Evolutionary conservation across 1,140 invertebrate genomes (phyloP).

Genomic region (Latrodectus geometricus): DNA sequence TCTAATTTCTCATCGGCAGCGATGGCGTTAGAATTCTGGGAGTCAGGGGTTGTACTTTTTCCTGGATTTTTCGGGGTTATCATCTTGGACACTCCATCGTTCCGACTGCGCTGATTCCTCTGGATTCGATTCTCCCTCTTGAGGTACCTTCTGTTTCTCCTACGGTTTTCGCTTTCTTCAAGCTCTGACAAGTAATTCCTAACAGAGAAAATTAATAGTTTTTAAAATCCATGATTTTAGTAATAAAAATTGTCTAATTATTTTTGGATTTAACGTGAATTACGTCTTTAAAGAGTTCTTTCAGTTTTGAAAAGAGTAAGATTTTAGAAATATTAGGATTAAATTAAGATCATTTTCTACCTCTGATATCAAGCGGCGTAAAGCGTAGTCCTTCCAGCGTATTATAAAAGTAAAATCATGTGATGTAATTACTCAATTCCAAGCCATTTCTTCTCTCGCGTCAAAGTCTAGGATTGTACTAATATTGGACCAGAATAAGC

Average conservation of each 20-base stretch:
- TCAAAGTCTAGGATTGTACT: no score
- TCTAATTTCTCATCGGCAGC: conserved; percentile 40
- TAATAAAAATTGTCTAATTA: background rate
- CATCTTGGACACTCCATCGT: conserved; percentile 63
- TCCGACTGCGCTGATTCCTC: conserved; percentile 60
- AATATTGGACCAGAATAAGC: no score
- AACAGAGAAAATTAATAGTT: background rate
- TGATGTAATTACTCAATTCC: no score
- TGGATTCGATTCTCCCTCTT: conserved; percentile 57
- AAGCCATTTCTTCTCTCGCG: no score
- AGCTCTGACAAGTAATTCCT: conserved; percentile 25
- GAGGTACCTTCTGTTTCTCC: conserved; percentile 42
- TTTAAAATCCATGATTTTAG: background rate
- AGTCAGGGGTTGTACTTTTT: background rate
- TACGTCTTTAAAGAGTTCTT: background rate
- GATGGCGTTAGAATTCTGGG: background rate
- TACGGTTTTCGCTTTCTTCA: conserved; percentile 6
- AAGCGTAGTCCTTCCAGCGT: no score
- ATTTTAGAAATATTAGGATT: background rate
- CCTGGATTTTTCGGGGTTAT: conserved; percentile 32
- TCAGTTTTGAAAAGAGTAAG: background rate
- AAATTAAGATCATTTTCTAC: no score
- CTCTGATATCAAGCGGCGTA: no score
- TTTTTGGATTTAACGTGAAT: background rate
- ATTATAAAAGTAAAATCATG: no score